Evolutionary conservation across 2,888 invertebrate species (phyloP), one percentile per base, ranked within the genome.

Genomic region (Phengaris alcon): DNA sequence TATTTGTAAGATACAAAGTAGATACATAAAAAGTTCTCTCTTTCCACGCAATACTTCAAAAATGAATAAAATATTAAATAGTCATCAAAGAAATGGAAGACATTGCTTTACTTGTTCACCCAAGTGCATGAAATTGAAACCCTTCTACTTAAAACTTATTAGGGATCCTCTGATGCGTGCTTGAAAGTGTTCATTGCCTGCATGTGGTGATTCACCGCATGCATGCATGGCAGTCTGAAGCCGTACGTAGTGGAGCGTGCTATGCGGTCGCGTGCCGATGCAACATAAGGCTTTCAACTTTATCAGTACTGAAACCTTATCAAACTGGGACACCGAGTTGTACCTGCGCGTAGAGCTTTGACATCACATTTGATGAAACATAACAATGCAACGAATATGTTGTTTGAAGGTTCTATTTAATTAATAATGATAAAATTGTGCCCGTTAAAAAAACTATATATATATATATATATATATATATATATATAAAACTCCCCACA

Each of bases 201-300:
- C 80, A 80, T 81, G 79, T 79, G 81, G 64, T 64, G 64, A 59
- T 64, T 81, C 80, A 83, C 81, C 82, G 79, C 81, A 81, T 82
- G 52, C 54, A 54, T 72, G 64, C 54, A 35, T 35, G 82, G 80
- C 84, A 84, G 79, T 79, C 81, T 81, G 84, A 85, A 86, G 84
- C 84, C 85, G 83, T 84, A 83, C 82, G 81, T 82, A 82, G 82
- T 80, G 78, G 77, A 79, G 81, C 82, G 82, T 79, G 80, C 80
- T 79, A 80, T 85, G 86, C 82, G 85, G 86, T 90, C 90, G 90
- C 91, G 90, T 91, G 91, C 87, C 85, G 80, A 77, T 80, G 81
- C 83, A 82, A 84, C 90, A 87, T 88, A 88, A 88, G 90, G 88
- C 74, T 74, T 74, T 74, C 59, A 78, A 77, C 78, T 77, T 54